Conservation (phyloP, 2,888 invertebrate genomes). For the Bembecia ichneumoniformis region DNA sequence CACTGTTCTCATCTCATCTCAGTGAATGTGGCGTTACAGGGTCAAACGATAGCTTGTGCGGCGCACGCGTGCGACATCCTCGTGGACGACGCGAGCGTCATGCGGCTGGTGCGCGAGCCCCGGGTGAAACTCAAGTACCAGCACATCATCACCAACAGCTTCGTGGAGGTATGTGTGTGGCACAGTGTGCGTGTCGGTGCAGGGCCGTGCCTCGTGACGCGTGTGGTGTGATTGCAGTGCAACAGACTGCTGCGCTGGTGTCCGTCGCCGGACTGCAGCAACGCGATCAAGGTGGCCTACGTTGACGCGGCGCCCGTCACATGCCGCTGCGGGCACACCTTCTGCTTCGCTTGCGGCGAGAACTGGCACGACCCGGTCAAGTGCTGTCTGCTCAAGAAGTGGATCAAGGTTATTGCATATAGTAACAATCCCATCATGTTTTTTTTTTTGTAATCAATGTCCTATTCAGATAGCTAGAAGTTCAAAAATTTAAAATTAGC, state of each 20-base stretch:
- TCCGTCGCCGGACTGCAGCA: conserved; percentile 97
- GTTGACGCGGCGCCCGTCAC: conserved; percentile 93
- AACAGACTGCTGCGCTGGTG: conserved; percentile 98
- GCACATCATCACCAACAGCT: conserved; percentile 97
- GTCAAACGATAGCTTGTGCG: conserved; percentile 96
- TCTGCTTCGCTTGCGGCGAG: conserved; percentile 97
- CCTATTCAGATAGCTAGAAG: background rate
- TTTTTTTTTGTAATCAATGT: background rate
- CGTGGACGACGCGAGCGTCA: conserved; percentile 97
- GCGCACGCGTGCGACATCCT: conserved; percentile 97
- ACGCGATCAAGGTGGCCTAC: conserved; percentile 92
- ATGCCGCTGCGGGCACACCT: conserved; percentile 92
- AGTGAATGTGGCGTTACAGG: conserved; percentile 33
- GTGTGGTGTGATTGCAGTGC: conserved; percentile 73
- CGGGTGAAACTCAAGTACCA: conserved; percentile 95
- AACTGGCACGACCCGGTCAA: conserved; percentile 99
- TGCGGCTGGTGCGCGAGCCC: conserved; percentile 89
- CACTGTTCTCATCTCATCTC: too few relatives aligned
- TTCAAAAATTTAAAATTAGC: too few relatives aligned
- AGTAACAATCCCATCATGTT: background rate
- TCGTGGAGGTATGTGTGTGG: conserved; percentile 81
- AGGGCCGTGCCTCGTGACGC: conserved; percentile 48
- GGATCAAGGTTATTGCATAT: conserved; percentile 82
- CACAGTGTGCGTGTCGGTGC: background rate
- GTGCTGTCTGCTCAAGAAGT: conserved; percentile 91